Evolutionary conservation across 2,797 vertebrate genomes (phyloP), one percentile per base, ranked within the genome.

Genomic region (Podargus strigoides): DNA sequence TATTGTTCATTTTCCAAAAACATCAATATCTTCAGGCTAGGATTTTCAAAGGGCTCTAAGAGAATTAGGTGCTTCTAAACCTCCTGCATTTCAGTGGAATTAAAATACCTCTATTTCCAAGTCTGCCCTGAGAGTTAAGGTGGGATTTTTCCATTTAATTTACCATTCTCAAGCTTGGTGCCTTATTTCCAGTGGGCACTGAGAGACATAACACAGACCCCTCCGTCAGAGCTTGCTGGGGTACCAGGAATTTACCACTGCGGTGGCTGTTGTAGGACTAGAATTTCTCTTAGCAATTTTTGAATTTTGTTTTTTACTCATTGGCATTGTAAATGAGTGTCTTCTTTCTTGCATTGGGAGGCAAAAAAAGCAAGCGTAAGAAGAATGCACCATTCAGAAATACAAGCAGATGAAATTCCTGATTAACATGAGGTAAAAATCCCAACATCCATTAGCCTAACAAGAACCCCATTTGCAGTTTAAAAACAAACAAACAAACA

Each of bases 361-460:
- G 11, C n/a, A n/a, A 10, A 52, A 62, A 26, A 66, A 62, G 14
- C 5, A 16, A 63, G 37, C 12, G 7, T 21, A 64, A 77, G 58
- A 80, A 83, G 53, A 93, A 93, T 30, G 14, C 27, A 64, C 42
- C 69, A 63, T 78, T 94, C 67, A 90, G 78, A 92, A 94, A 52
- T 27, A 63, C 21, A 84, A 68, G 82, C 80, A 85, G 67, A 90
- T 37, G 4, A 93, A 94, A 79, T 14, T 73, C 67, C 70, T 95
- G 83, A 94, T 95, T 92, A 94, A 90, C 37, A 39, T 15, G 36
- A 95, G 69, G 47, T 86, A 85, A 94, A 91, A 86, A 88, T 90
- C 77, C 92, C 79, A 91, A 73, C 80, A 93, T 53, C 87, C 56
- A 93, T 95, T 93, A 96, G 63, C 83, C 62, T 91, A 96, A 96